Conservation (phyloP, 2,888 invertebrate genomes). For the Sphaeridia pumilis region DNA sequence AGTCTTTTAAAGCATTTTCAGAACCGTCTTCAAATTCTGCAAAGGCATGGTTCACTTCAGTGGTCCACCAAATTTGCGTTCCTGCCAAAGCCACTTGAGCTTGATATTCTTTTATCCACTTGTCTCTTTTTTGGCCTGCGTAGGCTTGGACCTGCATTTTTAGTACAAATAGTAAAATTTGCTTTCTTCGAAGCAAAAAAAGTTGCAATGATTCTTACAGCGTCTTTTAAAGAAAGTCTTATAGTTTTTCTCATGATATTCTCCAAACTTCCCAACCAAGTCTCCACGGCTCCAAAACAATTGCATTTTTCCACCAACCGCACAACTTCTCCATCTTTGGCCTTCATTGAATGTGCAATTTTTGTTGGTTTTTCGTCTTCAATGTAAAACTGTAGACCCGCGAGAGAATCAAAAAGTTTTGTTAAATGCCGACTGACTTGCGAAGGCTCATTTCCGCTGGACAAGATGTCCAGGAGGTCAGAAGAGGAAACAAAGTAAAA, state of each 20-base stretch:
- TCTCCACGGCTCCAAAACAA: slow-evolving; percentile 81
- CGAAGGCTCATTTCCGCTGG: slow-evolving; percentile 87
- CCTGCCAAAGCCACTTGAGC: slow-evolving; percentile 85
- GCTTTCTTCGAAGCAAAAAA: no score
- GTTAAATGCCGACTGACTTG: slow-evolving; percentile 77
- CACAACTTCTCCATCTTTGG: slow-evolving; percentile 85
- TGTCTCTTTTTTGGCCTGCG: slow-evolving; percentile 88
- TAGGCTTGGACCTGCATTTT: slow-evolving; percentile 51
- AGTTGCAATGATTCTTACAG: slow-evolving; percentile 40
- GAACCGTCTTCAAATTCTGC: slow-evolving; percentile 84
- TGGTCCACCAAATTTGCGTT: slow-evolving; percentile 98
- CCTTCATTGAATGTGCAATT: slow-evolving; percentile 69
- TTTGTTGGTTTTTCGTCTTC: slow-evolving; percentile 35
- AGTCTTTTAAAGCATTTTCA: slow-evolving; percentile 91
- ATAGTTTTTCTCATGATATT: slow-evolving; percentile 66
- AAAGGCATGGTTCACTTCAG: slow-evolving; percentile 84
- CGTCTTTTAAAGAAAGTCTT: slow-evolving; percentile 69
- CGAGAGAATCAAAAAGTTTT: slow-evolving; percentile 91
- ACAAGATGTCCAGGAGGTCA: slow-evolving; percentile 83
- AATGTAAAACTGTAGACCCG: slow-evolving; percentile 59
- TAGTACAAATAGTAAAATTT: neutral
- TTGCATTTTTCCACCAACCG: slow-evolving; percentile 53
- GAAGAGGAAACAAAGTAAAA: slow-evolving; percentile 97
- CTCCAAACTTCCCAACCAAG: slow-evolving; percentile 81
- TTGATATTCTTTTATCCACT: slow-evolving; percentile 91